These are phyloP conservation scores for Phengaris arion DNA, from an alignment of 2,888 invertebrate genomes.

Conservation along the genomic window DNA sequence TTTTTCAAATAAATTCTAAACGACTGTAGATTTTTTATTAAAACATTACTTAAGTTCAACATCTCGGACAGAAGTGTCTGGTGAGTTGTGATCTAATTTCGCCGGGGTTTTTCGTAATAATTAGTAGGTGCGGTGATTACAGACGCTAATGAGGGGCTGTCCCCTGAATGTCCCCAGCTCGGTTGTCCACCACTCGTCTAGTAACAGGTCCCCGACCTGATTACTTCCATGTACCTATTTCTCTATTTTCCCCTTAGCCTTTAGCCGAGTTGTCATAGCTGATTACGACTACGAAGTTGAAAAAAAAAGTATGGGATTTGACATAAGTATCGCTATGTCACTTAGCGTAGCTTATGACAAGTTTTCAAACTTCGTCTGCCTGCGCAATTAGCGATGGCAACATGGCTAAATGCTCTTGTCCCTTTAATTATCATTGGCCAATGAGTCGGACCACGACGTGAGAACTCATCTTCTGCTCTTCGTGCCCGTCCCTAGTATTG, in stretches of 20 bases:
- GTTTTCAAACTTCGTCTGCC: too few relatives aligned
- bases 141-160: neutral
- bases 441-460: too few relatives aligned
- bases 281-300: too few relatives aligned
- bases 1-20: too few relatives aligned
- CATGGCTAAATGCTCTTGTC: too few relatives aligned
- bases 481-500: too few relatives aligned
- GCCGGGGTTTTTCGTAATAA: neutral
- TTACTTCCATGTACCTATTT: neutral
- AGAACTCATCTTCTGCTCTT: too few relatives aligned
- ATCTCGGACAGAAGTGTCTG: neutral
- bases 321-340: too few relatives aligned
- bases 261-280: too few relatives aligned
- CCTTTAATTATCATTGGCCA: neutral
- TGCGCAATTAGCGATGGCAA: too few relatives aligned
- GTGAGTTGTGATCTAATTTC: neutral
- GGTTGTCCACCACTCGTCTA: neutral
- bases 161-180: neutral
- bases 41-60: neutral
- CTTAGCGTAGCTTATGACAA: too few relatives aligned
- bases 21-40: neutral
- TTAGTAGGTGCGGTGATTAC: conserved; percentile 13
- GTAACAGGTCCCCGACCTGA: neutral
- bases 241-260: neutral
- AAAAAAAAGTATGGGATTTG: too few relatives aligned